Conservation (phyloP, 2,113 vertebrate species). For the Pseudolaguvia tuberculata region DNA sequence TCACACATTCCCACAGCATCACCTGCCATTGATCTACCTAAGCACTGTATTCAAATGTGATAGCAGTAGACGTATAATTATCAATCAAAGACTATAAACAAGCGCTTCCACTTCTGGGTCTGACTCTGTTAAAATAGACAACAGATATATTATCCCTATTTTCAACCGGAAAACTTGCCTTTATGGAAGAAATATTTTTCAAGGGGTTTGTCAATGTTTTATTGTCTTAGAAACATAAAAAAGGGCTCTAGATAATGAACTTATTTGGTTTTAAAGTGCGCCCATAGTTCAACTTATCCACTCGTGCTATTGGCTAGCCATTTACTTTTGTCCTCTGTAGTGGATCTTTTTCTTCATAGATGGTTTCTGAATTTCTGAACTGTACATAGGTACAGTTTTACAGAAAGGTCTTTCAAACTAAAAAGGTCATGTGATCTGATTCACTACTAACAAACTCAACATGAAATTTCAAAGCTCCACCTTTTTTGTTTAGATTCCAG, state of each 20-base stretch:
- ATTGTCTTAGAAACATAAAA: conserved; percentile 17
- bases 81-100: conserved; percentile 75
- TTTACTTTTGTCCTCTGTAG: too few relatives aligned
- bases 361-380: too few relatives aligned
- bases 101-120: conserved; percentile 72
- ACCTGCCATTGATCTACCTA: conserved; percentile 42
- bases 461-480: too few relatives aligned
- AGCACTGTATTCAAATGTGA: conserved; percentile 67
- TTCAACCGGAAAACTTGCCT: too few relatives aligned
- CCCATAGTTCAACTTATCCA: not conserved
- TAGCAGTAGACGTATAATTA: conserved; percentile 67
- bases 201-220: too few relatives aligned
- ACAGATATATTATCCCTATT: not conserved
- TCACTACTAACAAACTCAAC: too few relatives aligned
- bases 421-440: too few relatives aligned
- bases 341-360: too few relatives aligned
- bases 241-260: conserved; percentile 38
- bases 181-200: too few relatives aligned
- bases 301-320: not conserved
- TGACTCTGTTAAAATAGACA: conserved; percentile 64
- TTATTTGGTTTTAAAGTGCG: conserved; percentile 5
- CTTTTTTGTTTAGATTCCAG: too few relatives aligned
- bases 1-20: not conserved
- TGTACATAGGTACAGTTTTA: too few relatives aligned
- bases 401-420: too few relatives aligned